Base-by-base conservation (phyloP, 2,113 vertebrate species). In the Tragelaphus buxtoni region DNA sequence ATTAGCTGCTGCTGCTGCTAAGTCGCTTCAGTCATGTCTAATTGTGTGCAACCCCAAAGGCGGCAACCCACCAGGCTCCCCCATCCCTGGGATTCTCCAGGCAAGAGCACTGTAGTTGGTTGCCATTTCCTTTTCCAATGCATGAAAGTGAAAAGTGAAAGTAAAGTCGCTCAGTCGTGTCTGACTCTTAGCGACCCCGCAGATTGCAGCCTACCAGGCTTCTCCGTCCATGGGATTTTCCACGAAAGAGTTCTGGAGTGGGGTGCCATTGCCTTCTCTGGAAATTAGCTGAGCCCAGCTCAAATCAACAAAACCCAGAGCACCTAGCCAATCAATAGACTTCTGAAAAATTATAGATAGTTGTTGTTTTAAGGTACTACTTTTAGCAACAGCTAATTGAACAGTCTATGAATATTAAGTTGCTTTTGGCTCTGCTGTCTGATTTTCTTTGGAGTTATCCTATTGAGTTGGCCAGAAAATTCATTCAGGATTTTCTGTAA, bases 351-450 rank as follows among this genome's bases (percentile, higher is more conserved):
- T n/a, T 94, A 53, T 22, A 72, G 60, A 45, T 91, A 28, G 7
- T 26, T 56, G 9, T 84, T 58, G 3, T 69, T 77, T 91, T 55
- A 55, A 93, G 30, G 24, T 58, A 60, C 89, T 51, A 39, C 26
- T 26, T 94, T 92, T 53, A 93, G 18, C 39, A 92, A 85, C n/a
- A 63, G 12, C 14, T 92, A 74, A 88, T 42, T 97, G 30, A 88
- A 39, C 2, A 61, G 20, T 88, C 11, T 20, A 32, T 82, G 9
- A 94, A 47, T 72, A 84, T 45, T 76, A 81, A 82, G 20, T 91
- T 88, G 91, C 47, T 88, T 74, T 94, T n/a, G 2, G 24, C 39
- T 4, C 16, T 95, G 20, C 39, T 84, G 22, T 91, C 18, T 45
- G 42, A 80, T 77, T 97, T 92, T 87, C 42, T 95, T 84, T 92